Evolutionary conservation across 2,888 invertebrate genomes (phyloP).

Genomic region (Eupithecia abbreviata): DNA sequence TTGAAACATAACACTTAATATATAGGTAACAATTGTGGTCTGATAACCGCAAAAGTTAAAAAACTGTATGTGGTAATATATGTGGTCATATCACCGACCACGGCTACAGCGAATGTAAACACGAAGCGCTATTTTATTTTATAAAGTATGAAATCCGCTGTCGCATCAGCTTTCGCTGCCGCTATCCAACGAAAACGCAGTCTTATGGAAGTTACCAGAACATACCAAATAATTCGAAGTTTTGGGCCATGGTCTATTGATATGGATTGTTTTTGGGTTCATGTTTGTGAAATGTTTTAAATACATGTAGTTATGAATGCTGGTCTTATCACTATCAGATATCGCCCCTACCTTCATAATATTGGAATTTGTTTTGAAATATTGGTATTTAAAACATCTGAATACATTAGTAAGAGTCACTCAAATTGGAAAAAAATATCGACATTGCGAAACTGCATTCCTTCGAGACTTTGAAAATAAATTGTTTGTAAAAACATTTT

Average conservation of each 20-base stretch:
- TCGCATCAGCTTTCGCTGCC: not conserved
- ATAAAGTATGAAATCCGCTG: not conserved
- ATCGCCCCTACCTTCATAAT: constrained; percentile 33
- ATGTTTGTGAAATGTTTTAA: constrained; percentile 18
- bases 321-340: constrained; percentile 31
- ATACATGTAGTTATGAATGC: constrained; percentile 19
- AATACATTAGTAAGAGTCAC: constrained; percentile 19
- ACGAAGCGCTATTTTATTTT: not conserved
- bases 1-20: too few relatives aligned
- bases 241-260: not conserved
- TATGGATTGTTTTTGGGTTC: not conserved
- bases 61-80: too few relatives aligned
- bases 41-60: too few relatives aligned
- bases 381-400: constrained; percentile 24
- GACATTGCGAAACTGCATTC: not conserved
- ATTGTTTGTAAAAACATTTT: too few relatives aligned
- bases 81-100: too few relatives aligned
- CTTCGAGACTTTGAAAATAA: not conserved
- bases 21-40: too few relatives aligned
- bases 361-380: constrained; percentile 34
- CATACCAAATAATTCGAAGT: not conserved
- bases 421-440: constrained; percentile 16
- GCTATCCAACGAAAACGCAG: not conserved
- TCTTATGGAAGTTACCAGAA: not conserved
- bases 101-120: too few relatives aligned